Percentiles rank a stretch among this genome's conserved stretches.
phyloP scores from a whole-genome alignment of 2,113 vertebrate genomes.

The Candoia aspera region DNA sequence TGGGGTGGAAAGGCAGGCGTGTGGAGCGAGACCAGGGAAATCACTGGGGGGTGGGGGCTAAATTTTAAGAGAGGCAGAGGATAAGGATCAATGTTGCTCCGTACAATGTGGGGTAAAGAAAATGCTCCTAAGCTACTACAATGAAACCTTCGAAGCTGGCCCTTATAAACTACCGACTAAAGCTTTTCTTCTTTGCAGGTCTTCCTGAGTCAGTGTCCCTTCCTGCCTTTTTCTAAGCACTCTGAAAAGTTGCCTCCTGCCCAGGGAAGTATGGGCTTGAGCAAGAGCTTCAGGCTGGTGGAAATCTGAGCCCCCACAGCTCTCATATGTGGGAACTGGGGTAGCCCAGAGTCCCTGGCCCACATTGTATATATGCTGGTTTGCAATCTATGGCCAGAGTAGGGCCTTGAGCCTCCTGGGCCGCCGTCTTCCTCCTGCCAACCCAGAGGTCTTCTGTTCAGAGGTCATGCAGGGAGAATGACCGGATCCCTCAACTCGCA shows the following conservation, averaged over 20 bases:
- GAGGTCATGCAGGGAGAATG: too few relatives aligned
- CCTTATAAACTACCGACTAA: conserved; percentile 36
- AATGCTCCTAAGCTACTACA: conserved; percentile 33
- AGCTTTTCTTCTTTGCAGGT: conserved; percentile 23
- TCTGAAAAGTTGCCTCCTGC: background rate
- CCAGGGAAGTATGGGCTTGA: too few relatives aligned
- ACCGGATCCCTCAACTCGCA: too few relatives aligned
- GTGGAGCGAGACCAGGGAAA: background rate
- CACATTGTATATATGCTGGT: background rate
- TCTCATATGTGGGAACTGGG: too few relatives aligned
- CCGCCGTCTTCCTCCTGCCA: too few relatives aligned
- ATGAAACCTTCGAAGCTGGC: conserved; percentile 32
- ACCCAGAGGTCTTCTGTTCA: too few relatives aligned
- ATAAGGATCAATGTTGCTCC: background rate
- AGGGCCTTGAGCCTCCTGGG: background rate
- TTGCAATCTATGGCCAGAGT: background rate
- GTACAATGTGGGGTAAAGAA: conserved; percentile 30
- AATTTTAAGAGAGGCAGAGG: conserved; percentile 41
- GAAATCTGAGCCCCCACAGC: too few relatives aligned
- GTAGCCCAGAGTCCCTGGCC: background rate
- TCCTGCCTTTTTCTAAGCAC: background rate
- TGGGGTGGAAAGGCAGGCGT: background rate
- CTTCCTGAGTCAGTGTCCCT: background rate
- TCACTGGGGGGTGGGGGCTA: too few relatives aligned
- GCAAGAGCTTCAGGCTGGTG: too few relatives aligned